These are phyloP conservation scores for Coccyzus lansbergi DNA, from an alignment of 2,797 vertebrate species.

Conservation along the genomic window DNA sequence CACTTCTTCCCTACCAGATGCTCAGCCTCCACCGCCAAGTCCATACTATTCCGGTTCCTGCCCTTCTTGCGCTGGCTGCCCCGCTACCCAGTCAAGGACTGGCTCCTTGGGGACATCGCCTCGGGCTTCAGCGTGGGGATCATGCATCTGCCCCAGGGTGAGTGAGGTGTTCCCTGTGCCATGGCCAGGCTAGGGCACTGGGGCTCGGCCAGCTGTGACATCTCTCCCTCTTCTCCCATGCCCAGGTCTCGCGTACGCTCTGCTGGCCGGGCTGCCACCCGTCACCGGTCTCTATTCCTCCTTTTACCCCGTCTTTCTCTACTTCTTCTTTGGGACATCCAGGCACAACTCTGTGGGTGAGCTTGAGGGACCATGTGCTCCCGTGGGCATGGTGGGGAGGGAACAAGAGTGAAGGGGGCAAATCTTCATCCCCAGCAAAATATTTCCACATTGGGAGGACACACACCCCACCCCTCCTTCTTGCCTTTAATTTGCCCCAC, in stretches of 20 bases:
- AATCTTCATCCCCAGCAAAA: background rate
- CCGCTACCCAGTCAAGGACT: slow-evolving; percentile 90
- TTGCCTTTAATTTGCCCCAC: background rate
- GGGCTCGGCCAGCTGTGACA: accelerated
- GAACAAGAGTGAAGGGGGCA: accelerated
- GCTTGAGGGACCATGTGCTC: background rate
- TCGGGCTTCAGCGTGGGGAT: slow-evolving; percentile 96
- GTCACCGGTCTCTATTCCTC: slow-evolving; percentile 94
- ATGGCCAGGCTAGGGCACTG: too few species aligned
- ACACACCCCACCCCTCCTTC: background rate
- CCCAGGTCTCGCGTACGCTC: slow-evolving; percentile 92
- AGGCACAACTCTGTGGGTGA: slow-evolving; percentile 90
- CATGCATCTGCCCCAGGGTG: slow-evolving; percentile 97
- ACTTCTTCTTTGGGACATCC: slow-evolving; percentile 95
- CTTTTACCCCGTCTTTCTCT: slow-evolving; percentile 91
- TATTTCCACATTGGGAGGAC: too few species aligned
- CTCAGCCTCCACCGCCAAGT: slow-evolving; percentile 79
- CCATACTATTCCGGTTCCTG: slow-evolving; percentile 78
- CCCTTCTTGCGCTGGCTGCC: slow-evolving; percentile 92
- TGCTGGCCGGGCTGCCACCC: slow-evolving; percentile 91
- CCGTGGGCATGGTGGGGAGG: background rate
- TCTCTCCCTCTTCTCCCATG: background rate
- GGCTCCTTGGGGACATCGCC: slow-evolving; percentile 89
- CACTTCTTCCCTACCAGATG: slow-evolving; percentile 78
- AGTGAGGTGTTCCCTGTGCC: background rate